These are phyloP conservation scores for Hyles euphorbiae DNA, from an alignment of 1,140 invertebrate species.

Conservation along the genomic window DNA sequence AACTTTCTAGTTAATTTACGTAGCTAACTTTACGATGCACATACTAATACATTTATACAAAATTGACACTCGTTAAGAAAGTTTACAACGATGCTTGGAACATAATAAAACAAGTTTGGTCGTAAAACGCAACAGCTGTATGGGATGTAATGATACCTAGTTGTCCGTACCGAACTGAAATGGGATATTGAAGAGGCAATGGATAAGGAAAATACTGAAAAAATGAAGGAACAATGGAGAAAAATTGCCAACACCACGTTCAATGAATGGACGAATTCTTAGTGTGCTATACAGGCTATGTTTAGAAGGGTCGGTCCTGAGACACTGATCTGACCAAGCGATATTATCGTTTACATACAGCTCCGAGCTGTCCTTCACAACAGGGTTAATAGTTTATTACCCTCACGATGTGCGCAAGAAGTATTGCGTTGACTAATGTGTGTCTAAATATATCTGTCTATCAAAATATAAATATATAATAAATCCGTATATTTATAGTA, in stretches of 20 bases:
- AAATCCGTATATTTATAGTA: too few relatives aligned
- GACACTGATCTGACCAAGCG: slow-evolving; percentile 26
- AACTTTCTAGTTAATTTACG: too few relatives aligned
- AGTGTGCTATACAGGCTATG: slow-evolving; percentile 22
- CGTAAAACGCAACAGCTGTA: slow-evolving; percentile 67
- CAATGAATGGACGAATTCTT: slow-evolving; percentile 30
- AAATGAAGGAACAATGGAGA: slow-evolving; percentile 27
- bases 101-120: slow-evolving; percentile 63
- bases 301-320: slow-evolving; percentile 27
- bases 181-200: slow-evolving; percentile 43
- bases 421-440: too few relatives aligned
- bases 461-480: too few relatives aligned
- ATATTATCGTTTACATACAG: slow-evolving; percentile 27
- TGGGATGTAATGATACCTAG: slow-evolving; percentile 52
- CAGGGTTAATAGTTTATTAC: not conserved
- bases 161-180: slow-evolving; percentile 36
- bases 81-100: slow-evolving; percentile 46
- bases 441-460: too few relatives aligned
- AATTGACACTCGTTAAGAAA: slow-evolving; percentile 31
- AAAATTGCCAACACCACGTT: slow-evolving; percentile 26
- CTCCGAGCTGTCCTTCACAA: slow-evolving; percentile 5
- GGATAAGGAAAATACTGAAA: slow-evolving; percentile 34
- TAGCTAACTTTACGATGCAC: too few relatives aligned
- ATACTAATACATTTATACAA: too few relatives aligned
- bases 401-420: too few relatives aligned